Evolutionary conservation across 2,888 invertebrate species (phyloP).

Genomic region (Octodonta nipae): DNA sequence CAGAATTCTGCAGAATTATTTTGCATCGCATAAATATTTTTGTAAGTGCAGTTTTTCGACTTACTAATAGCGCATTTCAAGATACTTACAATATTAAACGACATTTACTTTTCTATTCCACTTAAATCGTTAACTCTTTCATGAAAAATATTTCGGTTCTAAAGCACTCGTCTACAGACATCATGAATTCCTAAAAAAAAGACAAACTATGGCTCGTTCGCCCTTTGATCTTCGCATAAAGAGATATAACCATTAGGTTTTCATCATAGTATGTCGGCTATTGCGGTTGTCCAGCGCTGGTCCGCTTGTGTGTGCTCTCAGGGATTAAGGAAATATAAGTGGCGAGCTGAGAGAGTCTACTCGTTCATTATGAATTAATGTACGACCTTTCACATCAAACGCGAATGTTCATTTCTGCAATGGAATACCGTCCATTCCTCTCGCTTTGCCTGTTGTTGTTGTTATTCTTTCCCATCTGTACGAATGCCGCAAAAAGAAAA

Average conservation of each 20-base stretch:
- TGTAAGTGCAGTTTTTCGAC: too few relatives aligned
- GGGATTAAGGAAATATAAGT: slow-evolving; percentile 39
- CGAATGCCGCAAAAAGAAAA: too few relatives aligned
- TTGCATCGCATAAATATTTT: too few relatives aligned
- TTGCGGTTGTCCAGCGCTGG: slow-evolving; percentile 22
- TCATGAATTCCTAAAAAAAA: too few relatives aligned
- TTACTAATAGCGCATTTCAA: too few relatives aligned
- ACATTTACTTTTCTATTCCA: too few relatives aligned
- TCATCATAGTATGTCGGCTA: slow-evolving; percentile 34
- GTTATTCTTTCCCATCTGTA: slow-evolving; percentile 13
- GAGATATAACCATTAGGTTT: slow-evolving; percentile 37
- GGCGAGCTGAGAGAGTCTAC: slow-evolving; percentile 31
- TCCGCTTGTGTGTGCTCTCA: slow-evolving; percentile 31
- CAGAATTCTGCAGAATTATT: too few relatives aligned
- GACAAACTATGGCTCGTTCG: slow-evolving; percentile 5
- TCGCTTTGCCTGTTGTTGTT: slow-evolving; percentile 15
- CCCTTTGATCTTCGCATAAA: slow-evolving; percentile 21
- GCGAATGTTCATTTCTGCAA: slow-evolving; percentile 24
- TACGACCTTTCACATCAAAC: slow-evolving; percentile 33
- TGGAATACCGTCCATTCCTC: slow-evolving; percentile 13
- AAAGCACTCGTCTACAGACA: too few relatives aligned
- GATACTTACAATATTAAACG: too few relatives aligned
- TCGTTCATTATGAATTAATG: slow-evolving; percentile 37
- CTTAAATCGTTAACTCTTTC: too few relatives aligned
- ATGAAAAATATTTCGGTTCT: too few relatives aligned